Base-by-base conservation (phyloP, 2,888 invertebrate species). In the Drosophila diplacantha region DNA sequence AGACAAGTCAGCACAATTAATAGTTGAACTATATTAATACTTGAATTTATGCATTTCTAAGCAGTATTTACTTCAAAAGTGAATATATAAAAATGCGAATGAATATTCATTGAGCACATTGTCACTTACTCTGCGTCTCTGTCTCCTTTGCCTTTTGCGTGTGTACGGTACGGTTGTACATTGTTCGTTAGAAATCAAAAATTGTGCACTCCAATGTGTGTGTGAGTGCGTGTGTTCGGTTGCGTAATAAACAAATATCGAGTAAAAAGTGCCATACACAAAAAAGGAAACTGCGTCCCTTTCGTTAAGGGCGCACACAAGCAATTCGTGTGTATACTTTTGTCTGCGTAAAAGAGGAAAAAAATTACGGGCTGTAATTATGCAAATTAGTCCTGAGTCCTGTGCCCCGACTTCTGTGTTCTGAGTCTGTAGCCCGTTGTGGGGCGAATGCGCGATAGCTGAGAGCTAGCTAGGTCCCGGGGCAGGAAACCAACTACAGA, bases 321-420 rank as follows among this genome's bases (percentile, higher is more conserved):
- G 24, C 54, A 43, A 49, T 60, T 44, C 57, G 67, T 66, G 44
- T 66, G 70, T 71, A 63, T 69, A 39, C 53, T 29, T 69, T 53
- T 58, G 54, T 54, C 51, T 67, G 44, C 49, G 58, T 41, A 44
- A 57, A 38, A 57, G 18, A 57, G 32, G 16, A 50, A 34, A 56
- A 56, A 81, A 72, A 83, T 68, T 80, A 64, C 79, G 79, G 79
- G 81, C 84, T 82, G 79, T 83, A 83, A 80, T 80, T 80, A 80
- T 80, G 79, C 84, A 80, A 80, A 80, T 80, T 82, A 83, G 84
- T 81, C 75, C 68, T 62, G 66, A 75, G 74, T 68, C 75, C 29
- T 46, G 20, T 46, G 29, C 18, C 44, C 26, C 12, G 62, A 71
- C 66, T 59, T 60, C 31, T 47, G 46, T 75, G 76, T 73, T 72